Evolutionary conservation across 2,888 invertebrate genomes (phyloP).

Genomic region (Steinernema carpocapsae): DNA sequence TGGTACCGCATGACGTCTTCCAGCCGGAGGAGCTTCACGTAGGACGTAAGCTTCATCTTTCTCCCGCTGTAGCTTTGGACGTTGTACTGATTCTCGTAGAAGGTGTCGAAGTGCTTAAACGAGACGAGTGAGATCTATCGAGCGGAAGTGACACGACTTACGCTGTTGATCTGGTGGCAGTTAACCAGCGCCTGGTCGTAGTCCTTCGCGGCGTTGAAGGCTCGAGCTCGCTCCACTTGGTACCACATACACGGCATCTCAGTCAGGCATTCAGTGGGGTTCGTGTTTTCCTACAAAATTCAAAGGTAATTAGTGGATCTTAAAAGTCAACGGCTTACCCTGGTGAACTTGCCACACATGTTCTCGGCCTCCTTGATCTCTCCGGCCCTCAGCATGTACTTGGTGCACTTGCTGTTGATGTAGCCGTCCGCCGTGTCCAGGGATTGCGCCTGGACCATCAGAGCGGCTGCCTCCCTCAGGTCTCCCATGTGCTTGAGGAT

Average conservation of each 20-base stretch:
- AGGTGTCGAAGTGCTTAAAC: conserved; percentile 91
- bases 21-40: conserved; percentile 88
- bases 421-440: conserved; percentile 96
- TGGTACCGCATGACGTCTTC: conserved; percentile 92
- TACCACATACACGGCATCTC: conserved; percentile 99
- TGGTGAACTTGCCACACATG: conserved; percentile 95
- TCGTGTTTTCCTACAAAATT: conserved; percentile 78
- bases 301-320: neutral
- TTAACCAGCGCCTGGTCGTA: conserved; percentile 96
- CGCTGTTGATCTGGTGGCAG: conserved; percentile 96
- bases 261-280: conserved; percentile 94
- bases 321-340: conserved; percentile 76
- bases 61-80: conserved; percentile 99
- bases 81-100: conserved; percentile 99
- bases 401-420: conserved; percentile 91
- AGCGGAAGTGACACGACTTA: conserved; percentile 67
- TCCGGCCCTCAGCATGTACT: conserved; percentile 84
- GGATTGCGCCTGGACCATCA: conserved; percentile 95
- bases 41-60: conserved; percentile 96
- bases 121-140: neutral
- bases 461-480: conserved; percentile 83
- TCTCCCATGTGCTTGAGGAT: conserved; percentile 94
- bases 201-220: conserved; percentile 84
- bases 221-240: conserved; percentile 92
- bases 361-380: conserved; percentile 91